phyloP scores from a whole-genome alignment of 1,140 invertebrate genomes.

The Panulirus ornatus region DNA sequence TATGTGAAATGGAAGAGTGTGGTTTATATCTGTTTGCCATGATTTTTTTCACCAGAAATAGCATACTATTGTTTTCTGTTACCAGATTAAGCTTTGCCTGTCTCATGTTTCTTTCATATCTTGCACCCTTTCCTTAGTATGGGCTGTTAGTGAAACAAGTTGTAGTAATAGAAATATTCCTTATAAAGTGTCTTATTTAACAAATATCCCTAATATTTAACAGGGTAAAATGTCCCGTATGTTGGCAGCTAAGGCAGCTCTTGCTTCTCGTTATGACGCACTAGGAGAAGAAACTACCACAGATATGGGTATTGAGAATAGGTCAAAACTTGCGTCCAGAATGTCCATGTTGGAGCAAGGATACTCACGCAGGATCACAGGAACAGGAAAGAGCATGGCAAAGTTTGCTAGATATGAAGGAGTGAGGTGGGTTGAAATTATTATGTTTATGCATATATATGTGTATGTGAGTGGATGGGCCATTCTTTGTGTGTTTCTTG shows the following conservation, averaged over 20 bases:
- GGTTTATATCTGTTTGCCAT: too few relatives aligned
- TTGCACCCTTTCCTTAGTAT: too few relatives aligned
- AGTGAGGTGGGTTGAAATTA: constrained; percentile 79
- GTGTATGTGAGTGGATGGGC: neutral
- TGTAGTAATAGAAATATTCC: too few relatives aligned
- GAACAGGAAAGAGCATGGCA: constrained; percentile 88
- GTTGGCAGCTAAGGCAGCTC: constrained; percentile 95
- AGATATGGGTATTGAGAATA: constrained; percentile 91
- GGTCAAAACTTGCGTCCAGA: constrained; percentile 90
- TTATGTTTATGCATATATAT: neutral
- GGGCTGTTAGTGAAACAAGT: too few relatives aligned
- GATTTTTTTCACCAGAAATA: too few relatives aligned
- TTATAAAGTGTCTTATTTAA: too few relatives aligned
- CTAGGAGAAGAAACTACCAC: constrained; percentile 91
- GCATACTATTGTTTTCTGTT: too few relatives aligned
- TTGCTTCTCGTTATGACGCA: constrained; percentile 96
- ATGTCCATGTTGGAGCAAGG: constrained; percentile 91
- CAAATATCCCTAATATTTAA: too few relatives aligned
- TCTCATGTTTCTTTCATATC: too few relatives aligned
- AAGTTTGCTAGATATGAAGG: constrained; percentile 95
- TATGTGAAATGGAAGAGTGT: too few relatives aligned
- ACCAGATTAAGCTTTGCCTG: too few relatives aligned
- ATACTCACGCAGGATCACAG: constrained; percentile 89
- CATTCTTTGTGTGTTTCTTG: too few relatives aligned
- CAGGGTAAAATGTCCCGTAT: constrained; percentile 92